Percentiles rank a stretch among this genome's conserved stretches.
Conservation (phyloP, 2,797 vertebrate species). For the Lepilemur septentrionalis region DNA sequence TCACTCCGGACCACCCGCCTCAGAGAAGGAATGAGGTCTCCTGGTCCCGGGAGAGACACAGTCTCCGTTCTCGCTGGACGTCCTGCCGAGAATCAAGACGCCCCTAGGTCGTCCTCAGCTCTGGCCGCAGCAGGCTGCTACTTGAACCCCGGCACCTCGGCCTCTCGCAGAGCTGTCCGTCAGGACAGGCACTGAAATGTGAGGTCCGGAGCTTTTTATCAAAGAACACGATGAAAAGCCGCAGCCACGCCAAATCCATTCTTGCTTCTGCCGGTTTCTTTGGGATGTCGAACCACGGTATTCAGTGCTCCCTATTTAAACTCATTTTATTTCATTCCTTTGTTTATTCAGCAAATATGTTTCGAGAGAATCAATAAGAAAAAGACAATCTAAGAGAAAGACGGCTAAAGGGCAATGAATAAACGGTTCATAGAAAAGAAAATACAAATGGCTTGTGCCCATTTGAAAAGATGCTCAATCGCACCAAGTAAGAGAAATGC, state of each 20-base stretch:
- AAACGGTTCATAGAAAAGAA: neutral
- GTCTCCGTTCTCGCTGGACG: accelerated
- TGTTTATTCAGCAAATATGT: neutral
- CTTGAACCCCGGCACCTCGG: neutral
- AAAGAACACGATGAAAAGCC: neutral
- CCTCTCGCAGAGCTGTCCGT: neutral
- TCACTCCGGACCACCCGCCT: neutral
- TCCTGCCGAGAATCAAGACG: accelerated
- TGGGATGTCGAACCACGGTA: neutral
- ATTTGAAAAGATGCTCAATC: neutral
- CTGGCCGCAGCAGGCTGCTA: neutral
- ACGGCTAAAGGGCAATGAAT: neutral
- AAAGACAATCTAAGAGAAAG: neutral
- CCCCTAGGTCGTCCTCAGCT: neutral
- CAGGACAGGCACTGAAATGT: neutral
- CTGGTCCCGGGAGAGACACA: neutral
- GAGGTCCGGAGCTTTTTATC: neutral
- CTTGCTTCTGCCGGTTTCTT: neutral
- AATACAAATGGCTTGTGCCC: neutral
- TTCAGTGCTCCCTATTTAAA: neutral
- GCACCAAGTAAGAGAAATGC: neutral
- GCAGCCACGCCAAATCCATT: neutral
- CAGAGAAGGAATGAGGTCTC: neutral
- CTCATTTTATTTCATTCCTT: neutral
- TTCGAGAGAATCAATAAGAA: neutral